phyloP scores from a whole-genome alignment of 2,113 vertebrate species.

The Pangasianodon hypophthalmus region DNA sequence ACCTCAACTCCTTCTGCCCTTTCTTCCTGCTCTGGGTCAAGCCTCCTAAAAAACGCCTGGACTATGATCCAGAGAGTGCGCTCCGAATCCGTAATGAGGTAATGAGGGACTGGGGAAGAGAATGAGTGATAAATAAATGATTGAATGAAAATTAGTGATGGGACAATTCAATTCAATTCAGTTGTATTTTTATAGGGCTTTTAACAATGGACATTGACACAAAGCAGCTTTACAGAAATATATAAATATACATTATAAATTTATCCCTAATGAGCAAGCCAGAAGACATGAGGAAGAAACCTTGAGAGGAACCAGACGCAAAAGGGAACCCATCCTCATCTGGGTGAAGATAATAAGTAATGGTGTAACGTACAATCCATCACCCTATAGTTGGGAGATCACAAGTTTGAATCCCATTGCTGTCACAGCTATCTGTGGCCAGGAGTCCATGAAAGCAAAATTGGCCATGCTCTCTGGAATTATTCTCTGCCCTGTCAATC shows the following conservation, averaged over 20 bases:
- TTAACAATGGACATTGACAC: too few relatives aligned
- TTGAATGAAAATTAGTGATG: not conserved
- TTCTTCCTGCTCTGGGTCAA: constrained; percentile 47
- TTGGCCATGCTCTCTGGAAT: not conserved
- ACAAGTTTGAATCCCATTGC: not conserved
- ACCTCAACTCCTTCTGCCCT: constrained; percentile 39
- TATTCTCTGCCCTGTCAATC: not conserved
- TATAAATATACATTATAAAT: too few relatives aligned
- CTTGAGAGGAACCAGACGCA: too few relatives aligned
- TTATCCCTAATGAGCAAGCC: too few relatives aligned
- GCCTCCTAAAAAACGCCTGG: constrained; percentile 61
- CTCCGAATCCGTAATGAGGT: constrained; percentile 49
- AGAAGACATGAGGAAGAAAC: too few relatives aligned
- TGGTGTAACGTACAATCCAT: not conserved
- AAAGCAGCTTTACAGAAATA: too few relatives aligned
- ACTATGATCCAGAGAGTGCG: constrained; percentile 57
- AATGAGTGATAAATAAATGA: not conserved
- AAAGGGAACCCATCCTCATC: too few relatives aligned
- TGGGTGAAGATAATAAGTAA: not conserved
- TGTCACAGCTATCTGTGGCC: not conserved
- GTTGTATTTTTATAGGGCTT: too few relatives aligned
- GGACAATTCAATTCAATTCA: too few relatives aligned
- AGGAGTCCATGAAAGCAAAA: not conserved
- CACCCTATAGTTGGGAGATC: not conserved
- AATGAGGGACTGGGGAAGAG: constrained; percentile 30